Conservation (phyloP, 2,113 vertebrate species). For the Acrocephalus kingi region DNA sequence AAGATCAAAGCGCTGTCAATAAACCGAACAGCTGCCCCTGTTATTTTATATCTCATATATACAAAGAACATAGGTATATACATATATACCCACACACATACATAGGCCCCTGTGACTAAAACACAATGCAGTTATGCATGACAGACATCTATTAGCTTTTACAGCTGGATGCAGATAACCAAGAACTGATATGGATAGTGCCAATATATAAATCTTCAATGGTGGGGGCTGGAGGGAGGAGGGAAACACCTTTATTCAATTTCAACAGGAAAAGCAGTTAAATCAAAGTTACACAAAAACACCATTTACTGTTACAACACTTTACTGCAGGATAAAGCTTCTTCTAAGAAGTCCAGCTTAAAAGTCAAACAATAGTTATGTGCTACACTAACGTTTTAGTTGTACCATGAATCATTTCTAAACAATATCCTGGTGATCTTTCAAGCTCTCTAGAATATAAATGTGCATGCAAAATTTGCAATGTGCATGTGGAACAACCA, state of each 20-base stretch:
- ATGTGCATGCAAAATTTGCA: background rate
- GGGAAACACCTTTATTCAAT: background rate
- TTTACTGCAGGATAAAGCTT: background rate
- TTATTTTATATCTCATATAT: background rate
- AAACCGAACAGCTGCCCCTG: background rate
- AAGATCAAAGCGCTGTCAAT: background rate
- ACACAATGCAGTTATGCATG: background rate
- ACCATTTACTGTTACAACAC: background rate
- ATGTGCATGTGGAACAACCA: background rate
- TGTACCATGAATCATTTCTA: background rate
- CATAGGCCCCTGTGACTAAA: background rate
- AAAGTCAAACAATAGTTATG: background rate
- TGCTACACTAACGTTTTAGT: background rate
- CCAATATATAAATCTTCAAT: background rate
- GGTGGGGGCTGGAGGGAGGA: background rate
- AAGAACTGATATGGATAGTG: background rate
- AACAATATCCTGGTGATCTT: background rate
- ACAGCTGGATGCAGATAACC: background rate
- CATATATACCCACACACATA: background rate
- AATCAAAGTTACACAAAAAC: background rate
- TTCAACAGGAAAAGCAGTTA: background rate
- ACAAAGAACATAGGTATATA: background rate
- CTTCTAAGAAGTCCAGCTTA: background rate
- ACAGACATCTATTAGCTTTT: background rate
- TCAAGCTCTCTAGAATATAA: background rate